Conservation (phyloP, 2,113 vertebrate species). For the Sterna hirundo region DNA sequence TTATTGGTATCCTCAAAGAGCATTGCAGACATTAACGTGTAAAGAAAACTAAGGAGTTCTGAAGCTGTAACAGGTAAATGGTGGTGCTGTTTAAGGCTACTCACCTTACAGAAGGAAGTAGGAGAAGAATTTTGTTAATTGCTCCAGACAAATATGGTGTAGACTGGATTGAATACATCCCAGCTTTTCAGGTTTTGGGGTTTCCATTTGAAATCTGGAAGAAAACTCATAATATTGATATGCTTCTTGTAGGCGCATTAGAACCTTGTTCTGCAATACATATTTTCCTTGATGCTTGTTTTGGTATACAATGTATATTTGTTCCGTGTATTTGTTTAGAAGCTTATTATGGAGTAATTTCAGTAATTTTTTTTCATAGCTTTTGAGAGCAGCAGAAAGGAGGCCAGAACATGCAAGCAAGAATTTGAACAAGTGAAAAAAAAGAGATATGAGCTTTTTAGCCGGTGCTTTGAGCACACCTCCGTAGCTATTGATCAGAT, state of each 20-base stretch:
- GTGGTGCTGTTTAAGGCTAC: background rate
- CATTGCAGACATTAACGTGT: background rate
- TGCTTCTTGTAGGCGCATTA: background rate
- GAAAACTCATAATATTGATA: background rate
- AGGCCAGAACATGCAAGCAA: conserved; percentile 76
- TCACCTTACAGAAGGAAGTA: background rate
- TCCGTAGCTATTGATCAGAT: conserved; percentile 86
- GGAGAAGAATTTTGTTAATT: background rate
- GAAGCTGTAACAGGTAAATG: background rate
- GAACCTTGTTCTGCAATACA: background rate
- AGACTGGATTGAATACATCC: background rate
- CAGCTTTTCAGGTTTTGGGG: background rate
- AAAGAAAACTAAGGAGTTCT: background rate
- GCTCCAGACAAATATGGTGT: background rate
- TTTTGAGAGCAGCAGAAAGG: conserved; percentile 85
- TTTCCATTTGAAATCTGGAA: background rate
- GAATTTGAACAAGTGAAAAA: conserved; percentile 89
- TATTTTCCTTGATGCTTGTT: background rate
- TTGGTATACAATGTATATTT: background rate
- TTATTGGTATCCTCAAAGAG: background rate
- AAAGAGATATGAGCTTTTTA: conserved; percentile 84
- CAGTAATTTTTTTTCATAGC: conserved; percentile 66
- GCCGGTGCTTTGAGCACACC: conserved; percentile 88
- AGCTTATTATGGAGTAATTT: background rate
- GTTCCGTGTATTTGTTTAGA: background rate